A percentile compares a stretch with the other conserved stretches of the same genome.
Conservation (phyloP, 2,797 vertebrate genomes). For the Scarus forsteni region DNA sequence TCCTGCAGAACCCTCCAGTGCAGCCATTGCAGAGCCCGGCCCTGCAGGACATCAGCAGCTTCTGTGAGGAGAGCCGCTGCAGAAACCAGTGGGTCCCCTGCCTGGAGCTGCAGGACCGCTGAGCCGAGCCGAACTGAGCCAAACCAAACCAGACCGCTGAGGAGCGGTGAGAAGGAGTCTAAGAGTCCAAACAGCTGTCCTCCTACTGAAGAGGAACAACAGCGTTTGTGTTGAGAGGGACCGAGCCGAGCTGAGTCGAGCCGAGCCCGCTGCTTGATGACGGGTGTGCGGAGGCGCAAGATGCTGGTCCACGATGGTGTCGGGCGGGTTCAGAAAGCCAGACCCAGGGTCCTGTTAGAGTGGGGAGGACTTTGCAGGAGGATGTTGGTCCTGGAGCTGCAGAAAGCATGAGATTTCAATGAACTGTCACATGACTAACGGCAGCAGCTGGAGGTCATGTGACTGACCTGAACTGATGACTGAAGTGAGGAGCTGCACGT, state of each 20-base stretch:
- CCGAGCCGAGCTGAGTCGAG: background rate
- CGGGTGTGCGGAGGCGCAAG: background rate
- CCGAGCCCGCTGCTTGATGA: conserved; percentile 4
- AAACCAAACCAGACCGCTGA: conserved; percentile 58
- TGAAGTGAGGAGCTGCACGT: conserved; percentile 19
- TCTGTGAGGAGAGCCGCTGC: conserved; percentile 91
- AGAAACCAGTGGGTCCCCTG: conserved; percentile 92
- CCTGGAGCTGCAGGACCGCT: conserved; percentile 89
- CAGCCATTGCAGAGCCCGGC: conserved; percentile 88
- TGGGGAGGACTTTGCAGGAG: background rate
- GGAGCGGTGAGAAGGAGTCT: conserved; percentile 49
- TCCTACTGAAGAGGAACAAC: conserved; percentile 47
- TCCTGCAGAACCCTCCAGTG: conserved; percentile 86
- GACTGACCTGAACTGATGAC: conserved; percentile 22
- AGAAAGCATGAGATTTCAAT: background rate
- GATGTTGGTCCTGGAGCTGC: conserved; percentile 9
- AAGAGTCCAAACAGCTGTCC: conserved; percentile 42
- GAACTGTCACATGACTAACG: conserved; percentile 7
- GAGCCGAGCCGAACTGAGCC: conserved; percentile 85
- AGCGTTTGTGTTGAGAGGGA: conserved; percentile 38
- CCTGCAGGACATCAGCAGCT: conserved; percentile 88
- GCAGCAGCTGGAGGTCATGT: conserved; percentile 14
- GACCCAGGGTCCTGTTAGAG: background rate
- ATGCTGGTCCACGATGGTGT: background rate
- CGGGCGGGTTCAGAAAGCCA: conserved; percentile 12